phyloP scores from a whole-genome alignment of 2,113 vertebrate genomes.

The Sisor rabdophorus region DNA sequence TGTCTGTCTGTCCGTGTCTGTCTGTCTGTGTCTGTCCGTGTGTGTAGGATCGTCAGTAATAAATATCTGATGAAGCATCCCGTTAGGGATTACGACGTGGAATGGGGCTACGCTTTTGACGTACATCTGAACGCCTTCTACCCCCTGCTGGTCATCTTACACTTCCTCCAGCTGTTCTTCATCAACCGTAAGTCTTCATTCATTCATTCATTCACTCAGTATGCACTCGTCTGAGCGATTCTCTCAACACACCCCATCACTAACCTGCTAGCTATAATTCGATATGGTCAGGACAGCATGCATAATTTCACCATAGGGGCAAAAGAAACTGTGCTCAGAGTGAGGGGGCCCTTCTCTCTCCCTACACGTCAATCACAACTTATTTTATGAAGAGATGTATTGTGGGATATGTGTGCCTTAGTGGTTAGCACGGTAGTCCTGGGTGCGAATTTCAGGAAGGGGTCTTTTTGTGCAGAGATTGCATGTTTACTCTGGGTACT shows the following conservation, averaged over 20 bases:
- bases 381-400: too few relatives aligned
- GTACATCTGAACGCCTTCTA: slow-evolving; percentile 98
- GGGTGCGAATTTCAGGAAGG: too few relatives aligned
- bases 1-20: neutral
- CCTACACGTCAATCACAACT: too few relatives aligned
- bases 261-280: neutral
- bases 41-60: slow-evolving; percentile 84
- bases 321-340: too few relatives aligned
- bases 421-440: too few relatives aligned
- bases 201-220: neutral
- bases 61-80: slow-evolving; percentile 88
- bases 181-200: slow-evolving; percentile 86
- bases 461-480: too few relatives aligned
- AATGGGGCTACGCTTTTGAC: slow-evolving; percentile 98
- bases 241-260: neutral
- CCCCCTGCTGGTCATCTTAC: slow-evolving; percentile 90
- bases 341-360: too few relatives aligned
- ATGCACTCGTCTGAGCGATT: neutral
- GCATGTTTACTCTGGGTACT: too few relatives aligned
- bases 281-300: too few relatives aligned
- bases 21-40: neutral
- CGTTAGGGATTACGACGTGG: slow-evolving; percentile 85
- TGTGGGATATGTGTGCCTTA: too few relatives aligned
- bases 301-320: too few relatives aligned
- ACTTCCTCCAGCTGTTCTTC: slow-evolving; percentile 96